A percentile compares a stretch with the other conserved stretches of the same genome.
Conservation (phyloP, 23 tunicate species). For the Trididemnum nubilum region DNA sequence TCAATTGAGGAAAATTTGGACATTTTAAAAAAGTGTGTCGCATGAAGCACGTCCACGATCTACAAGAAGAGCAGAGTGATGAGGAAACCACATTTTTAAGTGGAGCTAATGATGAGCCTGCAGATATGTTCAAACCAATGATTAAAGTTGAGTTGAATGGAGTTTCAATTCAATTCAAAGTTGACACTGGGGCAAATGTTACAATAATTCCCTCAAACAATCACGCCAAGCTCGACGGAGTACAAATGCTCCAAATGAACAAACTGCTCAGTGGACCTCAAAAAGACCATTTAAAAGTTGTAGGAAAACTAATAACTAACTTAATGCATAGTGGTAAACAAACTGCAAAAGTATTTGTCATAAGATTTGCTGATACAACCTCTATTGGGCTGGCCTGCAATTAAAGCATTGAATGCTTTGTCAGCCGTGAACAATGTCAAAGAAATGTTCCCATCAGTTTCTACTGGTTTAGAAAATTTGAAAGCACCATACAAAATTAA, state of each 20-base stretch:
- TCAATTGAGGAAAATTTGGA: background rate
- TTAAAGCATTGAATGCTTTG: too few species aligned
- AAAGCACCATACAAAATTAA: background rate
- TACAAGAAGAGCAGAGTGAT: too few species aligned
- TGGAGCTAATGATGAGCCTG: background rate
- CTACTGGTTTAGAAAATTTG: conserved; percentile 11
- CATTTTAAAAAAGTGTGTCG: background rate
- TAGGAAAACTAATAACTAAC: background rate
- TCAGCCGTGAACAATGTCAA: background rate
- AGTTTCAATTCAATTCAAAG: background rate
- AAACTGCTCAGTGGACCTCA: background rate
- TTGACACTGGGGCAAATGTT: conserved; percentile 36
- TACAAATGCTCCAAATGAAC: background rate
- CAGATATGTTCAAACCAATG: background rate
- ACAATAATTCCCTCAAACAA: background rate
- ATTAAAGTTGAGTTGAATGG: background rate
- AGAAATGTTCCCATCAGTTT: too few species aligned
- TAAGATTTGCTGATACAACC: background rate
- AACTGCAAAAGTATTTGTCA: background rate
- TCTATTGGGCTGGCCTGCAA: conserved; percentile 39
- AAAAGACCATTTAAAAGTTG: background rate
- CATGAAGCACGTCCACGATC: too few species aligned
- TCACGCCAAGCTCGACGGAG: background rate
- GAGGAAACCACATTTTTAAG: background rate
- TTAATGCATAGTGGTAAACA: background rate